A percentile compares a stretch with the other conserved stretches of the same genome.
These are phyloP conservation scores for Portevinia maculata DNA, from an alignment of 2,888 invertebrate genomes.

Conservation along the genomic window DNA sequence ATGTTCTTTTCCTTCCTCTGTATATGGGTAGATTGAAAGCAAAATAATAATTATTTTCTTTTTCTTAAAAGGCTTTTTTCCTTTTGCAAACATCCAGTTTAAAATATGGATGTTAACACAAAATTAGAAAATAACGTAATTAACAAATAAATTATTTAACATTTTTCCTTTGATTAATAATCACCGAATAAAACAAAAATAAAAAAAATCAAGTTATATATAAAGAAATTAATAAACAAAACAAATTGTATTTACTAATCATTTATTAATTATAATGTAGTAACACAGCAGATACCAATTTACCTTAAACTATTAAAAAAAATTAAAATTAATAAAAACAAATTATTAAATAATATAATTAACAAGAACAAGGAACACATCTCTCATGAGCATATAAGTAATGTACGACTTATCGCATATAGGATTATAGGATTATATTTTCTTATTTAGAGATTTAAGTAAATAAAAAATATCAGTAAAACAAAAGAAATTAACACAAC, in stretches of 20 bases:
- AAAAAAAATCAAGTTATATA: slow-evolving; percentile 5
- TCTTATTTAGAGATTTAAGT: slow-evolving; percentile 71
- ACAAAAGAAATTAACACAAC: slow-evolving; percentile 16
- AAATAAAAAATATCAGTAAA: slow-evolving; percentile 57
- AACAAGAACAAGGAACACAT: slow-evolving; percentile 62
- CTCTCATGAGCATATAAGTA: slow-evolving; percentile 64
- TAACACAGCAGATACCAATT: slow-evolving; percentile 67
- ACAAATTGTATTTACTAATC: slow-evolving; percentile 58
- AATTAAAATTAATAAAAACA: slow-evolving; percentile 17
- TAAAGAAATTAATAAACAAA: slow-evolving; percentile 15
- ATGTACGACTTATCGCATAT: slow-evolving; percentile 73
- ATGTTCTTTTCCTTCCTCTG: slow-evolving; percentile 24
- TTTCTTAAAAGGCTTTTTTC: background rate
- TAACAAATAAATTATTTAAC: slow-evolving; percentile 18
- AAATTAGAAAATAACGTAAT: slow-evolving; percentile 10
- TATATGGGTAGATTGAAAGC: slow-evolving; percentile 17
- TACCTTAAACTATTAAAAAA: slow-evolving; percentile 48
- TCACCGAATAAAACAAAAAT: slow-evolving; percentile 3
- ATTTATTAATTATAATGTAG: slow-evolving; percentile 53
- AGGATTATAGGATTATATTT: slow-evolving; percentile 72
- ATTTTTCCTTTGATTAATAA: slow-evolving; percentile 18
- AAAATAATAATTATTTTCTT: slow-evolving; percentile 39
- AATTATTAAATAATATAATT: slow-evolving; percentile 21
- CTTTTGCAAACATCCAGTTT: slow-evolving; percentile 18
- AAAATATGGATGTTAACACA: slow-evolving; percentile 17